Conservation (phyloP, 2,888 invertebrate genomes). For the Acheta domesticus region DNA sequence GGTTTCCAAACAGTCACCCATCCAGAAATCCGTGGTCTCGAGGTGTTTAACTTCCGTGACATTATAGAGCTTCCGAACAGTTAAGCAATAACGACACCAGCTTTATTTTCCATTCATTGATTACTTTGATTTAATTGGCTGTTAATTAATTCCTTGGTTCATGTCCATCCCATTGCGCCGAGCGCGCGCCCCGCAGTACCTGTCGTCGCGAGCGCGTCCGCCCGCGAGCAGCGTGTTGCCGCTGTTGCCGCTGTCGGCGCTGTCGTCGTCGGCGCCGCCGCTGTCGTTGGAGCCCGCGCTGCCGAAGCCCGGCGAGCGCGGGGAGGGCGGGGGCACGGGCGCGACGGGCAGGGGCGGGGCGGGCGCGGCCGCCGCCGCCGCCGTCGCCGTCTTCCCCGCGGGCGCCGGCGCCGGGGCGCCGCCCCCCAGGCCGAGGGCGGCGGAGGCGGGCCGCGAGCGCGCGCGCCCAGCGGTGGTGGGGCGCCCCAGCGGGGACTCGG, state of each 20-base stretch:
- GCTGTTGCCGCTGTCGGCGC: not conserved
- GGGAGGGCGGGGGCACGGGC: not conserved
- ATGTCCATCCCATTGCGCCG: no score
- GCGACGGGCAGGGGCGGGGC: not conserved
- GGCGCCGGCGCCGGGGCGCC: not conserved
- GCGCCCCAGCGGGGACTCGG: not conserved
- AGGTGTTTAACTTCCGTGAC: no score
- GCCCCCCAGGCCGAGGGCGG: not conserved
- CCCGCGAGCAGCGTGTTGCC: not conserved
- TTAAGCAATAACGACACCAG: no score
- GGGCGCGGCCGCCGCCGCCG: not conserved
- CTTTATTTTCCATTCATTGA: no score
- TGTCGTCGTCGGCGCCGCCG: not conserved
- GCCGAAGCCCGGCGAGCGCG: not conserved
- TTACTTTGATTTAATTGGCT: no score
- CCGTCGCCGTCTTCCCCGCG: not conserved
- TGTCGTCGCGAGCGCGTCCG: not conserved
- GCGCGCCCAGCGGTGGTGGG: not conserved
- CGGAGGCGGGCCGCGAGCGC: not conserved
- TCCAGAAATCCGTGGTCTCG: no score
- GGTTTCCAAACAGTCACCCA: no score
- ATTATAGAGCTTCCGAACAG: no score
- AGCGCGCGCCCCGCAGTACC: not conserved
- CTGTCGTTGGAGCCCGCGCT: conserved; percentile 3
- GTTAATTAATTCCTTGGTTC: no score